Base-by-base conservation (phyloP, 2,113 vertebrate genomes). In the Ancistrus triradiatus region DNA sequence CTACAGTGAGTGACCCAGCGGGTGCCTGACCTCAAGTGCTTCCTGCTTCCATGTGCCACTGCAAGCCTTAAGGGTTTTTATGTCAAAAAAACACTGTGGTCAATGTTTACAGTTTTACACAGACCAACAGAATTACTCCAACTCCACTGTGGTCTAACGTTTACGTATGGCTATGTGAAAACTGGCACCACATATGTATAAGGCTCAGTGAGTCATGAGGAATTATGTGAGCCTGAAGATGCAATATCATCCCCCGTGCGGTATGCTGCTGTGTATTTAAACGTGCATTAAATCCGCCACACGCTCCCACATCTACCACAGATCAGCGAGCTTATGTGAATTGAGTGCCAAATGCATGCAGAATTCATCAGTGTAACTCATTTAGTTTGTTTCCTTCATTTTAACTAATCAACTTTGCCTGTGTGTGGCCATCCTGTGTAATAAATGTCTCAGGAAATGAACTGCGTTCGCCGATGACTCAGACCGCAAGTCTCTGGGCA, bases 401-500 rank as follows among this genome's bases (percentile, higher is more conserved):
- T 57, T 57, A 50, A 25, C 17, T 48, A 62, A 63, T 46, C 9
- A 24, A 27, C 18, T 66, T 57, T 50, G 57, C 14, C 59, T 72
- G 59, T 63, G 64, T 68, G 70, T 68, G 70, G 70, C 47, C 38
- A 50, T n/a, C 59, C 51, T 52, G 53, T 53, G 50, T 59, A 57
- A 62, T 48, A 46, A 63, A 67, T 46, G 44, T 63, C 59, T 59
- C 60, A 68, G 70, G 70, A 64, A 73, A 68, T 73, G 21, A 73
- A 63, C 56, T 59, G 59, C 59, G 55, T 44, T 51, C 9, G 2
- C 28, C 3, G 28, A 44, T 50, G 11, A 68, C 38, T 58, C 52
- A 59, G 51, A 72, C 58, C 53, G 19, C 52, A 68, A 33, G 24
- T 37, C 57, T 52, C 48, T 68, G 52, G 59, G 52, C 70, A 58